A percentile compares a stretch with the other conserved stretches of the same genome.
Evolutionary conservation across 2,113 vertebrate species (phyloP).

Genomic region (Leptodactylus fuscus): DNA sequence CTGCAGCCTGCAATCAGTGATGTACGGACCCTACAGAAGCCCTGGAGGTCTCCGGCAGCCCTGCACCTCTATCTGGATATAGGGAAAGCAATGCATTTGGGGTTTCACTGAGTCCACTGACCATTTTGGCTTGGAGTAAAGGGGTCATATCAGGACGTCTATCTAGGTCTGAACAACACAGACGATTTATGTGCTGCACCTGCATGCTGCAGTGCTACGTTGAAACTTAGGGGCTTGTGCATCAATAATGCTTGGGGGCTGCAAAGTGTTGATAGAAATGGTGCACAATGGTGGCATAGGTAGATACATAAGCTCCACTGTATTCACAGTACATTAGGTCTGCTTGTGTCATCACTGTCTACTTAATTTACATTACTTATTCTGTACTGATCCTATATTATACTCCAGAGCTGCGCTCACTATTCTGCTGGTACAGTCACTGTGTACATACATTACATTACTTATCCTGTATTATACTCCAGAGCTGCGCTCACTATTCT

Average conservation of each 20-base stretch:
- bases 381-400: not conserved
- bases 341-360: no score
- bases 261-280: not conserved
- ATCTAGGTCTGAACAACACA: not conserved
- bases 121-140: not conserved
- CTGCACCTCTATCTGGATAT: not conserved
- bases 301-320: not conserved
- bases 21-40: not conserved
- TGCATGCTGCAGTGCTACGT: not conserved
- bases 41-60: not conserved
- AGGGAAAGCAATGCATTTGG: no score
- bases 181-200: not conserved
- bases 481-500: not conserved
- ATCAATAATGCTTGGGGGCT: not conserved
- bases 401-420: not conserved
- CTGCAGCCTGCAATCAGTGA: not conserved
- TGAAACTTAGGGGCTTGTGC: not conserved
- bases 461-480: not conserved
- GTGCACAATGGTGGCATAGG: not conserved
- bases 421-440: not conserved
- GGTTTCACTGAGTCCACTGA: not conserved
- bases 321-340: no score
- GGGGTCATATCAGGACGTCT: conserved; percentile 1
- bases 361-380: no score
- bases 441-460: not conserved